Base-by-base conservation (phyloP, 35 echinoderm and acorn worm species). In the Patiria miniata region DNA sequence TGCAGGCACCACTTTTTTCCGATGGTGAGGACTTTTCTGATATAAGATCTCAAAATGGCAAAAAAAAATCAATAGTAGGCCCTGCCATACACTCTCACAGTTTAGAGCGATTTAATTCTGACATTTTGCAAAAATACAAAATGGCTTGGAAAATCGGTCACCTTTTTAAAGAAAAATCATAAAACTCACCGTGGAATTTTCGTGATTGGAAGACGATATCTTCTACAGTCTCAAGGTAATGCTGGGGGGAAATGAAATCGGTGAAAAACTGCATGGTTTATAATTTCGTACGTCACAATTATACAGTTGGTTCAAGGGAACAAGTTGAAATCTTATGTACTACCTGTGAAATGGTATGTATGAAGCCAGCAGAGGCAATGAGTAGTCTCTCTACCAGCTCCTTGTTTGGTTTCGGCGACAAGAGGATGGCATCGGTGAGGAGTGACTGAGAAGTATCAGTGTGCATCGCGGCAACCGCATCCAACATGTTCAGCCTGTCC, bases 321-420 rank as follows among this genome's bases (percentile, higher is more conserved):
- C 55, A 58, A 58, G 4, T 9, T 5, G 17, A 58, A 58, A 9
- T 58, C 4, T 58, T 9, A 58, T 58, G 0, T 0, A 55, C 21
- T 73, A 73, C 65, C 65, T 30, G 1, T 28, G 65, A 73, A 32
- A 73, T 73, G 14, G 29, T 7, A 14, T 15, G 65, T 14, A 14
- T 73, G 8, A 73, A 73, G 0, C 78, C 78, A 39, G 23, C 37
- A 39, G 78, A 80, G 29, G 42, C 37, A 21, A 51, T 39, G 37
- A 80, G 78, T 42, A 80, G 42, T 80, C 78, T 80, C 78, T 42
- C 37, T n/a, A 80, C 78, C 36, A 80, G 78, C 5, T 80, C 78
- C 37, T 80, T 80, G 22, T 80, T 28, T 21, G 78, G 78, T 39
- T 39, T 80, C 39, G 39, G 78, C 16, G 78, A 39, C 23, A 39